Conservation (phyloP, 2,888 invertebrate genomes). For the Capitulum mitella region DNA sequence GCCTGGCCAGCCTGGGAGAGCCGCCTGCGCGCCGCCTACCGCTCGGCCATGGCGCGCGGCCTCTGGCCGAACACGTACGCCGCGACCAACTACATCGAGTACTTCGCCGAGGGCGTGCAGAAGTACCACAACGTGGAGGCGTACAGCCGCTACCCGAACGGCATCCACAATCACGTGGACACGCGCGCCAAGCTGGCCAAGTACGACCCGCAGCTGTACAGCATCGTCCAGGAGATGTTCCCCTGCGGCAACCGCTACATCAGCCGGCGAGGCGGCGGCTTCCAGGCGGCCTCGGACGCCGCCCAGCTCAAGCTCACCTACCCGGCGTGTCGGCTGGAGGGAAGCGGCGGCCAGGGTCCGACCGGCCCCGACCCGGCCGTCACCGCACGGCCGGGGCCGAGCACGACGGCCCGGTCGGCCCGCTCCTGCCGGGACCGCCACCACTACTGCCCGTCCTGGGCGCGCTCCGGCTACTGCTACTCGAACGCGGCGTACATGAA, state of each 20-base stretch:
- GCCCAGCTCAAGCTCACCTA: background rate
- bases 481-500: constrained; percentile 32
- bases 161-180: constrained; percentile 23
- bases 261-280: background rate
- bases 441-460: constrained; percentile 32
- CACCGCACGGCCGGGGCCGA: background rate
- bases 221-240: background rate
- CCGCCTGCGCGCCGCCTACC: background rate
- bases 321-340: background rate
- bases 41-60: background rate
- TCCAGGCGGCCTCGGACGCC: background rate
- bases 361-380: background rate
- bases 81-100: constrained; percentile 18
- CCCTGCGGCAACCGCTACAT: background rate
- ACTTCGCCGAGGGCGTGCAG: constrained; percentile 26
- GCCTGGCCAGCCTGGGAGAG: background rate
- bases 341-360: background rate
- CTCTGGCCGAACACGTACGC: constrained; percentile 22
- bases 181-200: background rate
- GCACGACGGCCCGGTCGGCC: background rate
- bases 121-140: constrained; percentile 19
- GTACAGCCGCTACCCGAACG: constrained; percentile 17
- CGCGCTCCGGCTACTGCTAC: constrained; percentile 29
- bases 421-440: constrained; percentile 28
- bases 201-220: constrained; percentile 11